Conservation (phyloP, 1,140 invertebrate genomes). For the Ips nitidus region DNA sequence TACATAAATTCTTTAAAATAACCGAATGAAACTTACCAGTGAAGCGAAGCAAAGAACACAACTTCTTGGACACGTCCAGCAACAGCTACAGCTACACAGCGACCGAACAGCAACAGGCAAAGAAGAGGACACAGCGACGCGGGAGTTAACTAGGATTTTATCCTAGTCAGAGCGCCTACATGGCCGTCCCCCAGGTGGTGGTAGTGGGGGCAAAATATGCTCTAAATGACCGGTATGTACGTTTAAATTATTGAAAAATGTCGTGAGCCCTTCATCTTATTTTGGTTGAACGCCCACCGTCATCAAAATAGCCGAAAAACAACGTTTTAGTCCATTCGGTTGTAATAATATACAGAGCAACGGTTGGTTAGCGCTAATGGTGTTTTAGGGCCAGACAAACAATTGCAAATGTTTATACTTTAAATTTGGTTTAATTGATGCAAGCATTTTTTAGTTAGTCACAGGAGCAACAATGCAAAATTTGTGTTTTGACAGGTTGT, state of each 20-base stretch:
- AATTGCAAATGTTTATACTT: no score
- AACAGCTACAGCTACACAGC: constrained; percentile 15
- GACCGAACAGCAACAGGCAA: constrained; percentile 19
- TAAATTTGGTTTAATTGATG: no score
- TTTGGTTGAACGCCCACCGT: not conserved
- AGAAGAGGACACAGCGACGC: constrained; percentile 26
- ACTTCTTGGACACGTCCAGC: not conserved
- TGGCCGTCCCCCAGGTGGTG: constrained; percentile 1
- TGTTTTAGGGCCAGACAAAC: no score
- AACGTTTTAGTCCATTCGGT: not conserved
- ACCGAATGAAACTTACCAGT: no score
- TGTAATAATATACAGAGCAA: no score
- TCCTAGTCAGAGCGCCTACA: constrained; percentile 26
- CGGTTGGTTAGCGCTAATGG: no score
- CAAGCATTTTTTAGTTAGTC: no score
- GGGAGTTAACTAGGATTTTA: constrained; percentile 30
- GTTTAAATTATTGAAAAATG: not conserved
- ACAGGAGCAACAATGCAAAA: no score
- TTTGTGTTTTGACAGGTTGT: no score
- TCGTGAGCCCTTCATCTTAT: not conserved
- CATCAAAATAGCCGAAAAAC: not conserved
- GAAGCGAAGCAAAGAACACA: no score
- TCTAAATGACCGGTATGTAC: not conserved
- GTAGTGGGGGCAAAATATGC: constrained; percentile 6
- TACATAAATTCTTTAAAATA: no score